Evolutionary conservation across 2,888 invertebrate species (phyloP).

Genomic region (Harpalus rubripes): DNA sequence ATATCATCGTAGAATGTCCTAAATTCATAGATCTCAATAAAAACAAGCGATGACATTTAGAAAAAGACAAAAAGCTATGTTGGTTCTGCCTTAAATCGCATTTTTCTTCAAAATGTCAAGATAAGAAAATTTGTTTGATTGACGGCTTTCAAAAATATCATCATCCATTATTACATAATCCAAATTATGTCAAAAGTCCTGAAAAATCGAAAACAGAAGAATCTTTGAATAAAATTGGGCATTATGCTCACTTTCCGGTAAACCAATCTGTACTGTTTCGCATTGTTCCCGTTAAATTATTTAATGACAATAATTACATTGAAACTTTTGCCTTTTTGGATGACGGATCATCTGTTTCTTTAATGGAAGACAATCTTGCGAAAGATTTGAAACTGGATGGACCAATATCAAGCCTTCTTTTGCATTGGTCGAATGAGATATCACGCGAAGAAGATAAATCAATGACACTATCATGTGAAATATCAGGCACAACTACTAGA

Average conservation of each 20-base stretch:
- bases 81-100: not conserved
- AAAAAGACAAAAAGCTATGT: not conserved
- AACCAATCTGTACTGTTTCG: slow-evolving; percentile 1
- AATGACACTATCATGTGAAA: slow-evolving; percentile 12
- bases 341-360: slow-evolving; percentile 1
- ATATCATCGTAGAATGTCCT: not conserved
- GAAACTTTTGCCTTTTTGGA: slow-evolving; percentile 3
- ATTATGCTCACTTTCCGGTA: not conserved
- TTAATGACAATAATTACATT: not conserved
- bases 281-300: slow-evolving; percentile 3
- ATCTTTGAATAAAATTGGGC: not conserved
- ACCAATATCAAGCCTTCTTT: not conserved
- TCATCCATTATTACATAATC: not conserved
- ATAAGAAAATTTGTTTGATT: slow-evolving; percentile 16
- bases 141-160: not conserved
- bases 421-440: slow-evolving; percentile 12
- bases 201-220: not conserved
- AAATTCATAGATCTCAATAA: slow-evolving; percentile 1
- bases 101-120: not conserved
- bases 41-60: slow-evolving; percentile 1
- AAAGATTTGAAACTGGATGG: not conserved
- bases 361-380: slow-evolving; percentile 9
- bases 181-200: slow-evolving; percentile 7
- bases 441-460: slow-evolving; percentile 6
- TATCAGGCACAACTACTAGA: not conserved